A percentile compares a stretch with the other conserved stretches of the same genome.
phyloP scores from a whole-genome alignment of 2,797 vertebrate genomes.

The Catamblyrhynchus diadema region DNA sequence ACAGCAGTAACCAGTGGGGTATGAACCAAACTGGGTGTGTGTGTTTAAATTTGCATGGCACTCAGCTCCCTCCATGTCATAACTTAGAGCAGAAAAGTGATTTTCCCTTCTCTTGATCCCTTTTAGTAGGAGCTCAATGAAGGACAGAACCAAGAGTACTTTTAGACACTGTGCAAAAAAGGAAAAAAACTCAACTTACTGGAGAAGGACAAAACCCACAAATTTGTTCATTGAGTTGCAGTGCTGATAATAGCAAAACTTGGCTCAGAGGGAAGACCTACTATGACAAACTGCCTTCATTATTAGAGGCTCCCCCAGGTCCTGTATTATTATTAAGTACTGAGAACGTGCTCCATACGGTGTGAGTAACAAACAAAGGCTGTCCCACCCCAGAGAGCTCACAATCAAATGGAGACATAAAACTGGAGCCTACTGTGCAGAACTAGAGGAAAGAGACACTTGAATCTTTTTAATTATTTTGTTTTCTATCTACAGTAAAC shows the following conservation, averaged over 20 bases:
- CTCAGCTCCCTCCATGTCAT: neutral
- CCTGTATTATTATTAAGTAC: constrained; percentile 60
- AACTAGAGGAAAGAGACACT: constrained; percentile 21
- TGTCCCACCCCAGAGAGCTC: constrained; percentile 54
- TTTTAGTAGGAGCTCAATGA: neutral
- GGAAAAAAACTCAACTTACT: neutral
- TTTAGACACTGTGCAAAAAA: neutral
- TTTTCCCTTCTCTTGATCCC: neutral
- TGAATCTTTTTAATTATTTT: constrained; percentile 57
- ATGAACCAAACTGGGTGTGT: neutral
- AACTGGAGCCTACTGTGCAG: constrained; percentile 49
- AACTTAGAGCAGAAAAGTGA: neutral
- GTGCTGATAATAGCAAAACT: constrained; percentile 29
- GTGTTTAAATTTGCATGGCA: neutral
- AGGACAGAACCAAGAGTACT: neutral
- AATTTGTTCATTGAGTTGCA: constrained; percentile 24
- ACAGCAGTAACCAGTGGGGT: neutral
- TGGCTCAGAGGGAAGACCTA: constrained; percentile 21
- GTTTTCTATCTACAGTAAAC: constrained; percentile 54
- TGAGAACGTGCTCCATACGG: neutral
- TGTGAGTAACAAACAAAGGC: constrained; percentile 60
- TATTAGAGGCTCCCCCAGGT: constrained; percentile 63
- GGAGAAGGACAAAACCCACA: constrained; percentile 25
- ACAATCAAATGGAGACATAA: constrained; percentile 46
- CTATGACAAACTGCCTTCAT: constrained; percentile 66